Evolutionary conservation across 2,888 invertebrate genomes (phyloP), one percentile per base, ranked within the genome.

Genomic region (Iphiclides podalirius): DNA sequence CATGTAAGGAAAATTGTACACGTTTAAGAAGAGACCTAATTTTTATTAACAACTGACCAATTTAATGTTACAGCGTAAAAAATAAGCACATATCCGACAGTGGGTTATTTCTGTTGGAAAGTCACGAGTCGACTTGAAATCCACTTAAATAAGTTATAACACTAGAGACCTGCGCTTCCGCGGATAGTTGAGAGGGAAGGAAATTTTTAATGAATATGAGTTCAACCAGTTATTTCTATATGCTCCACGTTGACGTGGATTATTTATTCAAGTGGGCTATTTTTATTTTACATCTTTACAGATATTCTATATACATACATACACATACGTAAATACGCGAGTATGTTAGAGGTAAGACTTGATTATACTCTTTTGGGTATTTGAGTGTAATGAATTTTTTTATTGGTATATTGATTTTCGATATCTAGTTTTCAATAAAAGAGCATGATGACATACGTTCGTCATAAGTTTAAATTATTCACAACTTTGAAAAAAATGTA

Each of bases 121-220:
- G 20, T 33, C 12, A 12, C 37, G 28, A 28, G 36, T 12, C 9
- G 26, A 17, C 33, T 40, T 28, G 17, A 36, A 31, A 48, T 37
- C 37, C 17, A 35, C 16, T 12, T 26, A 47, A 15, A 26, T 36
- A 47, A 47, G 4, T 31, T 31, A 41, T 36, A 31, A 34, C 3
- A 37, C 7, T 35, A 35, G 11, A 26, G 26, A 42, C 31, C 1
- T 33, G 16, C 37, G 12, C 28, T 15, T 17, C 39, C n/a, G 12
- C 23, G 7, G 12, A 23, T 9, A 33, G 20, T 40, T 34, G 16
- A 46, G 20, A 16, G 12, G 2, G 9, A 12, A 23, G 14, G 23
- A 35, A 35, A 35, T 40, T 39, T 35, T 35, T 40, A 34, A 47
- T 40, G 43, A 44, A 44, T 35, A 11, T 9, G 26, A 44, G 43